Conservation (phyloP, 2,888 invertebrate species). For the Caenorhabditis becei region DNA sequence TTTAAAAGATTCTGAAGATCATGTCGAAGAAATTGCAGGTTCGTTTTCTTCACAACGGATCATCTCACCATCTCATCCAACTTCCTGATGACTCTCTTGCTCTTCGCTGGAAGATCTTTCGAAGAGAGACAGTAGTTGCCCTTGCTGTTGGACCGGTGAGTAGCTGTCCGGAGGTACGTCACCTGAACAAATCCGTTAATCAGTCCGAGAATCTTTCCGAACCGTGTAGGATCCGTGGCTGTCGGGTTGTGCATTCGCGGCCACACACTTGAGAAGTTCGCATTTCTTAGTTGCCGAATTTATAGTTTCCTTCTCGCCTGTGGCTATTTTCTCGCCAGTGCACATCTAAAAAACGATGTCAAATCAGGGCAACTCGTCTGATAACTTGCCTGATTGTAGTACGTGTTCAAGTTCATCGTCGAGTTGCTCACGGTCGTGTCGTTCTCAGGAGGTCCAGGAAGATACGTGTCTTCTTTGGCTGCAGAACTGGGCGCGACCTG, state of each 20-base stretch:
- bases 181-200: slow-evolving; percentile 30
- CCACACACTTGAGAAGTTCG: slow-evolving; percentile 54
- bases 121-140: slow-evolving; percentile 57
- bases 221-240: slow-evolving; percentile 55
- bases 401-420: slow-evolving; percentile 37
- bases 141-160: slow-evolving; percentile 48
- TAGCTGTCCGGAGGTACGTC: slow-evolving; percentile 41
- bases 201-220: no score
- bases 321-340: slow-evolving; percentile 50
- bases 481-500: slow-evolving; percentile 58
- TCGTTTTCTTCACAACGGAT: neutral
- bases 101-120: slow-evolving; percentile 48
- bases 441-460: slow-evolving; percentile 46
- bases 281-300: slow-evolving; percentile 55
- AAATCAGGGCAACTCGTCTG: neutral
- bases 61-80: slow-evolving; percentile 54
- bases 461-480: slow-evolving; percentile 55
- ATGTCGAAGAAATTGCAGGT: no score
- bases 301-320: slow-evolving; percentile 58
- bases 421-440: slow-evolving; percentile 1
- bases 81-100: slow-evolving; percentile 52
- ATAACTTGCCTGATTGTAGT: slow-evolving; percentile 50
- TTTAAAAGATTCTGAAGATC: neutral
- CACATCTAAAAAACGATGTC: slow-evolving; percentile 34
- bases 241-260: slow-evolving; percentile 59